Evolutionary conservation across 2,888 invertebrate genomes (phyloP).

Genomic region (Germaria angustata): DNA sequence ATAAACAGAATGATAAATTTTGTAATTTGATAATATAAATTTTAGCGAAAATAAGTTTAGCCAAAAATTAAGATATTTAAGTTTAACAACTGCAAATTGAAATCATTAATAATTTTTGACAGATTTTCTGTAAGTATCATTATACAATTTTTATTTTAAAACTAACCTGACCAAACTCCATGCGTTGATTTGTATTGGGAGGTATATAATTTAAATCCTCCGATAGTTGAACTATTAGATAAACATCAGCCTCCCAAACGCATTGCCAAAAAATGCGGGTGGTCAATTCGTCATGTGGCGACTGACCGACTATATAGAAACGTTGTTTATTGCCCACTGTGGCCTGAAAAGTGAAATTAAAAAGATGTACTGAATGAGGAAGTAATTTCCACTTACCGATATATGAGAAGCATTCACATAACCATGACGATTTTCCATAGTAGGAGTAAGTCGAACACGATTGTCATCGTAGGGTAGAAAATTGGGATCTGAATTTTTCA

Average conservation of each 20-base stretch:
- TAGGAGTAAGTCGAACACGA: conserved; percentile 89
- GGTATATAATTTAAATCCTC: conserved; percentile 84
- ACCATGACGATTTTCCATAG: conserved; percentile 90
- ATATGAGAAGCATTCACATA: conserved; percentile 96
- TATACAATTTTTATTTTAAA: too few relatives aligned
- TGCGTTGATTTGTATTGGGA: conserved; percentile 82
- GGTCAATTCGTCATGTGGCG: conserved; percentile 76
- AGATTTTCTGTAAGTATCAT: too few relatives aligned
- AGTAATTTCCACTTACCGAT: conserved; percentile 82
- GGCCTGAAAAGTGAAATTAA: conserved; percentile 82
- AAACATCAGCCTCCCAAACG: conserved; percentile 93
- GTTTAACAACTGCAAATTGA: too few relatives aligned
- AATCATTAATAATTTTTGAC: too few relatives aligned
- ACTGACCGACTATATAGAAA: conserved; percentile 87
- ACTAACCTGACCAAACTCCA: conserved; percentile 85
- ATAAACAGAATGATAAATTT: too few relatives aligned
- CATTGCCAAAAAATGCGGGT: conserved; percentile 90
- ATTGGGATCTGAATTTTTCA: conserved; percentile 81
- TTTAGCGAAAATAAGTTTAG: too few relatives aligned
- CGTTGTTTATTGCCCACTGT: conserved; percentile 90
- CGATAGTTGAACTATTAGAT: conserved; percentile 89
- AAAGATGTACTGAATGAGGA: neutral
- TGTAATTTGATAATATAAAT: too few relatives aligned
- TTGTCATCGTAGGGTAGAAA: conserved; percentile 94
- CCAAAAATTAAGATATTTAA: too few relatives aligned